Conservation (phyloP, 1,140 invertebrate genomes). For the Drosophila parabipectinata region DNA sequence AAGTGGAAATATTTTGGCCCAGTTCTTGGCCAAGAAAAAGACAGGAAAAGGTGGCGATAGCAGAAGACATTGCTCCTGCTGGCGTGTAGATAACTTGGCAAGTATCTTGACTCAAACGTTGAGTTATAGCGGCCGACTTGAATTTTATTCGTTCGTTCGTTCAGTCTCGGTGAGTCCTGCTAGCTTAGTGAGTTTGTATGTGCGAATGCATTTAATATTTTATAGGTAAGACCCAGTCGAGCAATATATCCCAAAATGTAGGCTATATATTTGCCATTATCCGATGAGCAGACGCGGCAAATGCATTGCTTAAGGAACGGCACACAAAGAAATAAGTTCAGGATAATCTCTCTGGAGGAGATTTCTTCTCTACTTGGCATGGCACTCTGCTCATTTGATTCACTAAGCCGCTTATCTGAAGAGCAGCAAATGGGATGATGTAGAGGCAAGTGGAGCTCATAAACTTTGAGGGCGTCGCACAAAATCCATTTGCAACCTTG, state of each 20-base stretch:
- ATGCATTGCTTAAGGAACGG: slow-evolving; percentile 25
- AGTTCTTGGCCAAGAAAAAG: slow-evolving; percentile 35
- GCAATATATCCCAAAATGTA: slow-evolving; percentile 37
- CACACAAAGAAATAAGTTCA: slow-evolving; percentile 7
- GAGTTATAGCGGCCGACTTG: slow-evolving; percentile 41
- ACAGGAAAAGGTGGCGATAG: slow-evolving; percentile 17
- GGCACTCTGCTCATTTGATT: slow-evolving; percentile 34
- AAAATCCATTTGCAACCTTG: slow-evolving; percentile 63
- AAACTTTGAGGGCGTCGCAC: slow-evolving; percentile 36
- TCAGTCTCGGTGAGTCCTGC: background rate
- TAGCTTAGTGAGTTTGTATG: slow-evolving; percentile 16
- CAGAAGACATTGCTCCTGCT: slow-evolving; percentile 35
- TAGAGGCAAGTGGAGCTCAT: slow-evolving; percentile 39
- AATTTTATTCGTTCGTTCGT: slow-evolving; percentile 8
- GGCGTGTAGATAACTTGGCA: slow-evolving; percentile 53
- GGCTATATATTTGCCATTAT: slow-evolving; percentile 51
- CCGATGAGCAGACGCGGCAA: slow-evolving; percentile 27
- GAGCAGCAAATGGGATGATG: slow-evolving; percentile 40
- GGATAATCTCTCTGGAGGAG: slow-evolving; percentile 21
- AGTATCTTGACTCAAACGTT: slow-evolving; percentile 42
- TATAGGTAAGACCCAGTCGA: slow-evolving; percentile 29
- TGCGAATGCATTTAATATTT: slow-evolving; percentile 51
- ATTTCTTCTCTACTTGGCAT: background rate
- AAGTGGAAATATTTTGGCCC: slow-evolving; percentile 44
- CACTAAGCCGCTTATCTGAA: slow-evolving; percentile 41